Base-by-base conservation (phyloP, 1,140 invertebrate genomes). In the Eriocheir sinensis region DNA sequence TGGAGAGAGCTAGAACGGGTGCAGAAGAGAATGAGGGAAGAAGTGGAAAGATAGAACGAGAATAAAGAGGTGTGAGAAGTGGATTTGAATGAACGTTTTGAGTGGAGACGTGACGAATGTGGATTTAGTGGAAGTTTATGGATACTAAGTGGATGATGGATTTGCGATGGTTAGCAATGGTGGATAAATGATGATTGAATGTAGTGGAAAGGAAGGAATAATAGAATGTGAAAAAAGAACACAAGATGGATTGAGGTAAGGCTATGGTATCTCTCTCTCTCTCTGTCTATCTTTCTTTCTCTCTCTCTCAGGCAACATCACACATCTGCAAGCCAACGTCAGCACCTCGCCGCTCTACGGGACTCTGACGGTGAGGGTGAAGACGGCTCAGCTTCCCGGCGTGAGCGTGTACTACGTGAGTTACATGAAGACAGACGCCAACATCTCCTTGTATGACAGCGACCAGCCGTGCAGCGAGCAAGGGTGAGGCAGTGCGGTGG, bases 401-500 rank as follows among this genome's bases (percentile, higher is more conserved):
- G 89, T 40, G 8, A 85, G 89, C 30, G 79, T 95, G 38, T 95
- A 89, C 30, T 95, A 94, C 86, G 91, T 93, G 72, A 95, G 83
- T 85, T 95, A 95, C 88, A 92, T 93, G 86, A 88, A 93, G 86
- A 89, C 93, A 8, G 91, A 92, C n/a, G 90, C 86, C 27, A 94
- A 94, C 36, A 32, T 95, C 4, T 95, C 91, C 36, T 36, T 95
- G 27, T 96, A 93, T 34, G 95, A 94, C 60, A 94, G 95, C 30
- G 93, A 91, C 21, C 93, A 90, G 32, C 90, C 95, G 17, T 96
- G 95, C 32, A 94, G 93, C 17, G 93, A 94, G 40, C 90, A 95
- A 34, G 93, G 93, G 93, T 94, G 44, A 53, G 93, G 30, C 2
- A 8, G 44, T 4, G 44, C 44, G 44, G 44, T 15, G 4, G 4